Evolutionary conservation across 2,888 invertebrate species (phyloP).

Genomic region (Caenorhabditis afra): DNA sequence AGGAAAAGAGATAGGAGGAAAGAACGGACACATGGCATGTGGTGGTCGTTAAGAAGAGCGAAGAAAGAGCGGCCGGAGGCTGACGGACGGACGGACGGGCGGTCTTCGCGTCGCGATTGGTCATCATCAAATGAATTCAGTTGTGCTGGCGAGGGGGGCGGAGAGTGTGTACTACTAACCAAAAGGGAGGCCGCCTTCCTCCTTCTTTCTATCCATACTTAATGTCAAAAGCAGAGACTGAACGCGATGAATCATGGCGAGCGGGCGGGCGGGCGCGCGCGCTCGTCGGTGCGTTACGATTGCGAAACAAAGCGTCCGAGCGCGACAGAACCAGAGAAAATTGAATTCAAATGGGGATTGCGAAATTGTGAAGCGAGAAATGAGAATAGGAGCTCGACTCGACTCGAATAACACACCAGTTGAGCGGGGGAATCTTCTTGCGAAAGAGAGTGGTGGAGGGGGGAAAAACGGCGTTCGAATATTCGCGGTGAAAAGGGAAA

Average conservation of each 20-base stretch:
- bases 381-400: not conserved
- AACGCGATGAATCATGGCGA: constrained; percentile 12
- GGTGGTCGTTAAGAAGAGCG: constrained; percentile 17
- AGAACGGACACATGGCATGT: constrained; percentile 47
- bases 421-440: too few relatives aligned
- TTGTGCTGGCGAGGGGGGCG: not conserved
- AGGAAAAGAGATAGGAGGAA: constrained; percentile 4
- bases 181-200: constrained; percentile 13
- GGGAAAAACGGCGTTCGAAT: not conserved
- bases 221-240: constrained; percentile 42
- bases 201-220: constrained; percentile 44
- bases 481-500: not conserved
- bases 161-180: constrained; percentile 51
- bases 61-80: constrained; percentile 10
- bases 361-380: not conserved
- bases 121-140: constrained; percentile 20
- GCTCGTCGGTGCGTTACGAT: not conserved
- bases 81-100: not conserved
- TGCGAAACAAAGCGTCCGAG: constrained; percentile 1
- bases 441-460: too few relatives aligned
- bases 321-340: not conserved
- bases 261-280: too few relatives aligned
- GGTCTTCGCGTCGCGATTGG: constrained; percentile 1
- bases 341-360: not conserved
- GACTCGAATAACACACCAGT: too few relatives aligned